Conservation (phyloP, 2,113 vertebrate species). For the Alces alces region DNA sequence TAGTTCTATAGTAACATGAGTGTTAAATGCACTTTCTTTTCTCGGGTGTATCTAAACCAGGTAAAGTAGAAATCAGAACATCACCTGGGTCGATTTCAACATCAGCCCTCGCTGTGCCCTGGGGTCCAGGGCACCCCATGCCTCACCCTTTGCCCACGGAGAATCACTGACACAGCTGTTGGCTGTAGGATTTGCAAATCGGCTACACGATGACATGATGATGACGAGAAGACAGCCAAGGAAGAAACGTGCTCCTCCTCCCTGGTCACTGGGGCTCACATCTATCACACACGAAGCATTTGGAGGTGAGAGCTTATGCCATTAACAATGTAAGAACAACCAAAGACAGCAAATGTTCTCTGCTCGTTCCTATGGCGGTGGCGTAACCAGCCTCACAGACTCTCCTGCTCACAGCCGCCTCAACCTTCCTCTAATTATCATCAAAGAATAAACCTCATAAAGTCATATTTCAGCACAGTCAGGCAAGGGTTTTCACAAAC, state of each 20-base stretch:
- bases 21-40: background rate
- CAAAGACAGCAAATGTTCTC: background rate
- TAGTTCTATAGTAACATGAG: background rate
- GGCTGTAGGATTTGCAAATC: background rate
- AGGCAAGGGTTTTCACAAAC: background rate
- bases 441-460: background rate
- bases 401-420: background rate
- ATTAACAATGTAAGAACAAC: background rate
- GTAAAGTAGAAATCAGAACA: background rate
- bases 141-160: accelerated
- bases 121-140: background rate
- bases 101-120: background rate
- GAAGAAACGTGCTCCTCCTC: background rate
- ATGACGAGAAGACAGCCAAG: background rate
- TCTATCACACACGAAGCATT: background rate
- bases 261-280: background rate
- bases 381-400: background rate
- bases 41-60: background rate
- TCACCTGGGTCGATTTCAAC: background rate
- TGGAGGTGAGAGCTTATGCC: background rate
- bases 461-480: background rate
- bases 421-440: background rate
- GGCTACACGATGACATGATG: accelerated
- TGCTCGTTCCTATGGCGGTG: background rate
- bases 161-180: background rate